Conservation (phyloP, 1,140 invertebrate genomes). For the Sitodiplosis mosellana region DNA sequence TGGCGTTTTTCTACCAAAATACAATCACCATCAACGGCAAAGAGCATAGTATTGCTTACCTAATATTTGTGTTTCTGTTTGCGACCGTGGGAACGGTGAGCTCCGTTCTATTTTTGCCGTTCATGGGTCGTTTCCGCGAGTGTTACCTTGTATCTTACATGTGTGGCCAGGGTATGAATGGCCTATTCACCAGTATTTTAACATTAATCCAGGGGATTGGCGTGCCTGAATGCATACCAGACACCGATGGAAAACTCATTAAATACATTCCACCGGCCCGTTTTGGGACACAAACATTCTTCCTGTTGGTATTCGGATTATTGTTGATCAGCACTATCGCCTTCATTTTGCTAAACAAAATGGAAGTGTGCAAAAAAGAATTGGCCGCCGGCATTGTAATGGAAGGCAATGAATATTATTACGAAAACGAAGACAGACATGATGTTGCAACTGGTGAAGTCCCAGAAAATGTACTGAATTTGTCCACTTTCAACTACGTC, state of each 20-base stretch:
- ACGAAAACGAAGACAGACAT: conserved; percentile 18
- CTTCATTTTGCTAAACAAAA: conserved; percentile 35
- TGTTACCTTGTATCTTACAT: conserved; percentile 48
- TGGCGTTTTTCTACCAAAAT: conserved; percentile 56
- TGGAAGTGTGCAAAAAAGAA: conserved; percentile 25
- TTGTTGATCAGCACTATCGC: conserved; percentile 35
- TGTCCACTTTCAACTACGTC: conserved; percentile 23
- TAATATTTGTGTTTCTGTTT: conserved; percentile 59
- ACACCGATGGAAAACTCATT: conserved; percentile 11
- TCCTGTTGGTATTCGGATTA: conserved; percentile 42
- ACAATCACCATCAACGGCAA: conserved; percentile 36
- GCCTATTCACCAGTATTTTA: conserved; percentile 68
- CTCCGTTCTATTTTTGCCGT: conserved; percentile 80
- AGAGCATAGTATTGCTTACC: conserved; percentile 50
- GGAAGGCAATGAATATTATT: conserved; percentile 20
- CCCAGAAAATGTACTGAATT: conserved; percentile 1
- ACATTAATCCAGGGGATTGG: conserved; percentile 70
- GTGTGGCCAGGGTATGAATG: conserved; percentile 64
- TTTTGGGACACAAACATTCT: conserved; percentile 46
- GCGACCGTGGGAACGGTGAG: conserved; percentile 81
- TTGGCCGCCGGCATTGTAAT: conserved; percentile 17
- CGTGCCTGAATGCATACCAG: conserved; percentile 31
- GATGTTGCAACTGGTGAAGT: conserved; percentile 6
- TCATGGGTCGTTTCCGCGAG: conserved; percentile 64
- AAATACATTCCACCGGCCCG: conserved; percentile 30